Conservation (phyloP, 2,888 invertebrate species). For the Oxyteleia sp. region DNA sequence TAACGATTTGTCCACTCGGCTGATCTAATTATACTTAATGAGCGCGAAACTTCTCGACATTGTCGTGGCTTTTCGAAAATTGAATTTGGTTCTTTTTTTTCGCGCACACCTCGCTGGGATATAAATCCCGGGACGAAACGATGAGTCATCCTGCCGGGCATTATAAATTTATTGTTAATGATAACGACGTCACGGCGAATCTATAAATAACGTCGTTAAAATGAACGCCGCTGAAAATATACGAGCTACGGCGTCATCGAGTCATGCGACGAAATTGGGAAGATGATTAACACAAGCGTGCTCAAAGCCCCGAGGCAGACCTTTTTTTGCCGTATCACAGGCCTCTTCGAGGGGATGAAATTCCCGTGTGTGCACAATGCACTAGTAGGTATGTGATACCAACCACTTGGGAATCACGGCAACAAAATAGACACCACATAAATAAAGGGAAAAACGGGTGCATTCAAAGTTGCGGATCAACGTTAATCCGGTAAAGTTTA, state of each 20-base stretch:
- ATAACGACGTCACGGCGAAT: slow-evolving; percentile 32
- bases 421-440: too few relatives aligned
- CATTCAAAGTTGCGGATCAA: too few relatives aligned
- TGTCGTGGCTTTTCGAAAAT: slow-evolving; percentile 26
- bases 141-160: slow-evolving; percentile 20
- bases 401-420: slow-evolving; percentile 47
- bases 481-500: too few relatives aligned
- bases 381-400: slow-evolving; percentile 25
- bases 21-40: slow-evolving; percentile 29
- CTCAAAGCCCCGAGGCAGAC: slow-evolving; percentile 40
- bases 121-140: slow-evolving; percentile 24
- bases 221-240: slow-evolving; percentile 18
- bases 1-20: slow-evolving; percentile 23
- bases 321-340: slow-evolving; percentile 50
- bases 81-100: slow-evolving; percentile 18
- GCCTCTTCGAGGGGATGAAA: slow-evolving; percentile 48
- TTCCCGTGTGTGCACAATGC: slow-evolving; percentile 54
- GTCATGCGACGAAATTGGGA: slow-evolving; percentile 57
- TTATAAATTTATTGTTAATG: slow-evolving; percentile 46
- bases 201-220: slow-evolving; percentile 38
- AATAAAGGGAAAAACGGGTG: too few relatives aligned
- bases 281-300: slow-evolving; percentile 54
- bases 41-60: slow-evolving; percentile 18
- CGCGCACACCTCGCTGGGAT: slow-evolving; percentile 3
- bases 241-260: slow-evolving; percentile 40